Evolutionary conservation across 2,797 vertebrate species (phyloP), one percentile per base, ranked within the genome.

Genomic region (Labeo calbasu): DNA sequence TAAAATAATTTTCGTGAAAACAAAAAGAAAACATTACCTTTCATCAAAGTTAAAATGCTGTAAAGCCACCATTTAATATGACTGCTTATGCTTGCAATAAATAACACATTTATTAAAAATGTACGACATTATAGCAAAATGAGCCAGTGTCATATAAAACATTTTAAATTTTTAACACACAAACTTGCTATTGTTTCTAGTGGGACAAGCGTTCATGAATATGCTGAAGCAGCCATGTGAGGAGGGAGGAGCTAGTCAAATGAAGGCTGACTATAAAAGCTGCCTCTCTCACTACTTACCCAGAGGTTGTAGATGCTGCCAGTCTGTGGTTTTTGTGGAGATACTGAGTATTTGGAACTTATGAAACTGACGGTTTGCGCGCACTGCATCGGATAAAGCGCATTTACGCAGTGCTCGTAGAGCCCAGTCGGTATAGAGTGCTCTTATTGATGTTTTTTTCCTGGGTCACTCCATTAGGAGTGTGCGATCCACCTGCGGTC

Each of bases 391-490:
- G 57, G 50, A 55, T 43, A 10, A 46, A 55, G 36, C 17, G 17
- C 50, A 59, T 77, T 77, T 11, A 69, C 23, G 51, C 73, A 36
- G 65, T 21, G 70, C 21, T 75, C n/a, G 13, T 61, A 57, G 11
- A 1, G 13, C 13, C 8, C 19, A 7, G 13, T 11, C 0, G 14
- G 25, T 68, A 77, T 7, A 53, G 59, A 8, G 53, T 53, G 40
- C 63, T 28, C 12, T 78, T 75, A 88, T 91, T 82, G 79, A 94
- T 93, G 93, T 82, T 92, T 87, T 87, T 40, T 68, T 84, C 69
- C 72, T 68, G 69, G 50, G 46, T 84, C 40, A 69, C 55, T 86
- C 85, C 81, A 78, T 75, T 53, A 87, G 91, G 91, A 90, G 90
- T 89, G 84, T 86, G 59, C 23, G 32, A 63, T 43, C 25, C 53